Base-by-base conservation (phyloP, 2,797 vertebrate genomes). In the Acanthiza pusilla region DNA sequence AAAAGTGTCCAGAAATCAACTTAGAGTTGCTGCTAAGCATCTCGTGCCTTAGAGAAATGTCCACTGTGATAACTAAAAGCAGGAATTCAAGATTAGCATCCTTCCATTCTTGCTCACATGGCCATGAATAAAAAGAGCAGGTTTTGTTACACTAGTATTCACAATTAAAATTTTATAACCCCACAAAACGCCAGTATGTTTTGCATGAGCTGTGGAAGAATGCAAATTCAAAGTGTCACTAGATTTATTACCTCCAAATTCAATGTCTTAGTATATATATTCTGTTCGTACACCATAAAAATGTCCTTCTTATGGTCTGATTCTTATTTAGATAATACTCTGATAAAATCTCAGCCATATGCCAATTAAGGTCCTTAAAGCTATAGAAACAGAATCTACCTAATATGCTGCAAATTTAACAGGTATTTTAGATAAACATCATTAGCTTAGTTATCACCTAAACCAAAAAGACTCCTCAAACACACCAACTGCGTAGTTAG, bases 361-460 rank as follows among this genome's bases (percentile, higher is more conserved):
- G 91, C 93, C 93, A 95, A 89, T 97, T 93, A 93, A 95, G 76
- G 58, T 93, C 86, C 94, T 87, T 91, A 96, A 87, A 82, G 47
- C 93, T 85, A 96, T 36, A 94, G 93, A 97, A 94, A 94, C 19
- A 97, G 79, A 97, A 91, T 93, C 84, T 97, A 96, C 58, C 75
- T 94, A 95, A 89, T 89, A 96, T 95, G 92, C 76, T 96, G 95
- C 91, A 93, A 91, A 93, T 95, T 96, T 89, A 95, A 96, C 79
- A 96, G 66, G 75, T 67, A 86, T 96, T 96, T 95, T 65, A 93
- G 79, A 93, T 91, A 96, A 97, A 95, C 71, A 89, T 77, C 34
- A 89, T 79, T 94, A 97, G 81, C 88, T 96, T 88, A 96, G 92
- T 96, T 94, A 96, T 45, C 95, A 95, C 90, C 94, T 89, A 82